Evolutionary conservation across 1,140 invertebrate species (phyloP), one percentile per base, ranked within the genome.

Genomic region (Meloidogyne floridensis): DNA sequence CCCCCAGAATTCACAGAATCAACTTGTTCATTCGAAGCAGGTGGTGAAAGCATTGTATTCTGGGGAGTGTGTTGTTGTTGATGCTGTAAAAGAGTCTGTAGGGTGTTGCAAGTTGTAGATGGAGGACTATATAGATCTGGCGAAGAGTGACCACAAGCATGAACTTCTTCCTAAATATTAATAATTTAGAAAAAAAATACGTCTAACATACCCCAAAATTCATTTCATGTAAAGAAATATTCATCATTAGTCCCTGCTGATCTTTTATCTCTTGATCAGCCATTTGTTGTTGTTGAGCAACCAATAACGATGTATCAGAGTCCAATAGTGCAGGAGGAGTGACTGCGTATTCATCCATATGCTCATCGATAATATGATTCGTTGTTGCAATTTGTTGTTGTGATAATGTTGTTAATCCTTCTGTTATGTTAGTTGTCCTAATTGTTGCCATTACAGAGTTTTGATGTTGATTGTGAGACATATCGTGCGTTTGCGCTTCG

Each of bases 11-110:
- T 73, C 13, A 73, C 42, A 6, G 72, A 53, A 6, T 84, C 84
- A 70, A 83, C 71, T 10, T 76, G 84, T 54, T 84, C 84, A 43
- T 84, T 84, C 7, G 83, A 85, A 11, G 84, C 84, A 10, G 84
- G 83, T 59, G 84, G 84, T 8, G 84, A 84, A 32, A 84, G 59
- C 75, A 84, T 83, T 32, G 32, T 56, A 15, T n/a, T 65, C n/a
- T 65, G 59, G 2, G 59, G 59, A 6, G 59, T 65, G 59, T 65
- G 59, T n/a, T 65, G 59, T 65, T 65, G 59, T n/a, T 65, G 59
- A 32, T 32, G 32, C 32, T 32, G 15, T n/a, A 8, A n/a, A 18
- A 65, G 47, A 32, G 47, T 47, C 47, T 47, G 47, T 65, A n/a
- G n/a, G n/a, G 15, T 7, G 15, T n/a, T 65, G 7, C 59, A 3